Evolutionary conservation across 2,113 vertebrate genomes (phyloP).

Genomic region (Jaculus jaculus): DNA sequence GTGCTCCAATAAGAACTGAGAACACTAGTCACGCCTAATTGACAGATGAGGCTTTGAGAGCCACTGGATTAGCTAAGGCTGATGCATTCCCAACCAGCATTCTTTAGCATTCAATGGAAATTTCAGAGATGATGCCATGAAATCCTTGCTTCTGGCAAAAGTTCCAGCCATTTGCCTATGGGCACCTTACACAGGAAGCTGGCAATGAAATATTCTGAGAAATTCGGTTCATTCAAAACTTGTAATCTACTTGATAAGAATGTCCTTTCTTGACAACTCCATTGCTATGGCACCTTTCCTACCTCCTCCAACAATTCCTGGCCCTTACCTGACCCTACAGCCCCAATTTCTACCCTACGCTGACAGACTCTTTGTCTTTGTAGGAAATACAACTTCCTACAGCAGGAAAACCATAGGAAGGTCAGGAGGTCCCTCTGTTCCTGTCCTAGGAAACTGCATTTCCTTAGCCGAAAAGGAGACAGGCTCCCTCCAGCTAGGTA

Average conservation of each 20-base stretch:
- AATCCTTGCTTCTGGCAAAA: background rate
- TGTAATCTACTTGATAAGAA: background rate
- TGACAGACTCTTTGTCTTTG: conserved; percentile 13
- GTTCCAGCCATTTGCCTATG: background rate
- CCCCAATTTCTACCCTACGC: background rate
- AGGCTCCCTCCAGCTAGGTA: background rate
- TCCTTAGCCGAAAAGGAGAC: conserved; percentile 26
- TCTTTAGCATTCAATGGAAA: background rate
- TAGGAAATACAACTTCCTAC: conserved; percentile 32
- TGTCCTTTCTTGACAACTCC: background rate
- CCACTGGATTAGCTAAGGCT: background rate
- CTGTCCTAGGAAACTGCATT: conserved; percentile 19
- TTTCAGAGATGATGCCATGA: background rate
- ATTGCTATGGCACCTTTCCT: background rate
- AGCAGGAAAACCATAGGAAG: conserved; percentile 40
- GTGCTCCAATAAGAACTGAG: background rate
- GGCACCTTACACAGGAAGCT: background rate
- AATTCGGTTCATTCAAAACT: conserved; percentile 33
- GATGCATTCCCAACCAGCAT: background rate
- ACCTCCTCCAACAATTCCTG: background rate
- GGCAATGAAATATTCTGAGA: background rate
- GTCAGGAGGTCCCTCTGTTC: conserved; percentile 41
- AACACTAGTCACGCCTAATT: background rate
- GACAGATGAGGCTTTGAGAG: background rate
- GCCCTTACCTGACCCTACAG: conserved; percentile 10